A percentile compares a stretch with the other conserved stretches of the same genome.
phyloP scores from a whole-genome alignment of 2,888 invertebrate genomes.

The Caenorhabditis parvicauda region DNA sequence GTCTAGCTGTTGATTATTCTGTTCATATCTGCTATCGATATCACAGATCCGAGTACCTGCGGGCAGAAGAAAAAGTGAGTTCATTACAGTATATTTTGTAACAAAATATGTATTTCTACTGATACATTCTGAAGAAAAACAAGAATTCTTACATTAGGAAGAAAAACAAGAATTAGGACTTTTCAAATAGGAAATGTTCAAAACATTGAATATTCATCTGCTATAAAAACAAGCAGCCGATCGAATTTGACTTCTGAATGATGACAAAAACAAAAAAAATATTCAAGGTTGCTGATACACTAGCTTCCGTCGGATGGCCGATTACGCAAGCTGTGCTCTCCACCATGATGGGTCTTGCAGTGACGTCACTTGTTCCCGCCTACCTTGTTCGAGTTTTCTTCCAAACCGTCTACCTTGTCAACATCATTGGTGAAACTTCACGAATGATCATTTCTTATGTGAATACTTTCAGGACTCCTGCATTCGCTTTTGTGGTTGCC shows the following conservation, averaged over 20 bases:
- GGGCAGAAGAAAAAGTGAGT: constrained; percentile 46
- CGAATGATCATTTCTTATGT: background rate
- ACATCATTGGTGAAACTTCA: constrained; percentile 42
- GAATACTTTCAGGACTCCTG: constrained; percentile 35
- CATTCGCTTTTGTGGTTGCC: constrained; percentile 59
- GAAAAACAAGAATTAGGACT: too few species aligned
- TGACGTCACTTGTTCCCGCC: constrained; percentile 55
- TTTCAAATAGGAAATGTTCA: too few species aligned
- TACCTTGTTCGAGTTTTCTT: constrained; percentile 62
- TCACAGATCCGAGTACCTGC: constrained; percentile 50
- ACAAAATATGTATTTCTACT: background rate
- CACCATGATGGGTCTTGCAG: constrained; percentile 52
- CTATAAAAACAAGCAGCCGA: too few species aligned
- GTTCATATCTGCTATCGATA: constrained; percentile 62
- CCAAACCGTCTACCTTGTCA: constrained; percentile 61
- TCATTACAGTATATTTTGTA: background rate
- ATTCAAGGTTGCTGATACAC: constrained; percentile 52
- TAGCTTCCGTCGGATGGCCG: constrained; percentile 59
- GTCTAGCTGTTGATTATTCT: constrained; percentile 60
- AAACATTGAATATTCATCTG: too few species aligned
- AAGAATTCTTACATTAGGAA: too few species aligned
- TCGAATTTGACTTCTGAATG: background rate
- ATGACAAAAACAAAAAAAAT: background rate
- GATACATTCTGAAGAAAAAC: too few species aligned
- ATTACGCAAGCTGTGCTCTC: constrained; percentile 59